Conservation (phyloP, 2,797 vertebrate genomes). For the Trematomus bernacchii region DNA sequence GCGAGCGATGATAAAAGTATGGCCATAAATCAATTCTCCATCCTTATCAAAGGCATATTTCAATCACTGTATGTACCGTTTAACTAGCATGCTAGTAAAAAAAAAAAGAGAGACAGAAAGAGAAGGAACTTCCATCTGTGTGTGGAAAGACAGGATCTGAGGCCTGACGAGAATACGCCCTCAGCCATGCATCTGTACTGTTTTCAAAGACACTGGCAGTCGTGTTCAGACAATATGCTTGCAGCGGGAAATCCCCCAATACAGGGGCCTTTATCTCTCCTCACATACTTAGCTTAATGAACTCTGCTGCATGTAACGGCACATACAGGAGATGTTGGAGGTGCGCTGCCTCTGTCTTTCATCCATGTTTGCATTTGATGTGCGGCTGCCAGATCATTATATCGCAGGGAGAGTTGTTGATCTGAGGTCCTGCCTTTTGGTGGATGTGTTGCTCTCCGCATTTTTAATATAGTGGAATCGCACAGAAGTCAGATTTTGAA, state of each 20-base stretch:
- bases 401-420: conserved; percentile 71
- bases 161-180: conserved; percentile 76
- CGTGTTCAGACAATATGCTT: conserved; percentile 83
- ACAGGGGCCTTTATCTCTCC: conserved; percentile 74
- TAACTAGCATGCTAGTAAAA: conserved; percentile 81
- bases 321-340: conserved; percentile 78
- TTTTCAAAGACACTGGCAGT: conserved; percentile 82
- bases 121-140: conserved; percentile 78
- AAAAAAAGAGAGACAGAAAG: conserved; percentile 61
- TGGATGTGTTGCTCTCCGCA: conserved; percentile 29
- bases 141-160: conserved; percentile 83
- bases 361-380: conserved; percentile 78
- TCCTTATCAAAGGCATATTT: conserved; percentile 86
- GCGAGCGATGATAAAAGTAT: conserved; percentile 82
- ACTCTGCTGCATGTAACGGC: conserved; percentile 77
- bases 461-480: conserved; percentile 27
- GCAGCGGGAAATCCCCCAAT: conserved; percentile 82
- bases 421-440: conserved; percentile 52
- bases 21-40: conserved; percentile 84
- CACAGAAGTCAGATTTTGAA: conserved; percentile 8
- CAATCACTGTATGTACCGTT: conserved; percentile 77
- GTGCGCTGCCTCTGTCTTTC: conserved; percentile 69
- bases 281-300: conserved; percentile 78
- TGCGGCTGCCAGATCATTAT: conserved; percentile 67
- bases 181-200: conserved; percentile 81